Evolutionary conservation across 2,113 vertebrate genomes (phyloP).

Genomic region (Muntiacus muntjak): DNA sequence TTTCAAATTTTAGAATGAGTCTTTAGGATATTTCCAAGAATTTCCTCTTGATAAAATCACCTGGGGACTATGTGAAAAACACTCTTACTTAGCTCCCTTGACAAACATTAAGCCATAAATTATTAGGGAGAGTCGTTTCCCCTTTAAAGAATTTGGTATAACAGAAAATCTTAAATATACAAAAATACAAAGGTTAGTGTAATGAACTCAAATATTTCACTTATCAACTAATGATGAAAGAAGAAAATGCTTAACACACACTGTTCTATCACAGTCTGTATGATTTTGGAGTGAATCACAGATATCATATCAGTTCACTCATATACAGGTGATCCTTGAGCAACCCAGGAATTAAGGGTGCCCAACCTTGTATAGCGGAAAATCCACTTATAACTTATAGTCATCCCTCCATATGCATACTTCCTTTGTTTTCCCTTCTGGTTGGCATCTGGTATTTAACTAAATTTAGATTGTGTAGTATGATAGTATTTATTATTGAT

Average conservation of each 20-base stretch:
- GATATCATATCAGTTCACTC: background rate
- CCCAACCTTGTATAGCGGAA: background rate
- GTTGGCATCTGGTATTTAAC: background rate
- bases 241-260: background rate
- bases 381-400: background rate
- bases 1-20: background rate
- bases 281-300: background rate
- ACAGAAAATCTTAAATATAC: background rate
- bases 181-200: background rate
- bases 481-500: background rate
- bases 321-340: background rate
- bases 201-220: background rate
- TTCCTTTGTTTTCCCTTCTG: background rate
- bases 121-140: background rate
- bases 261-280: background rate
- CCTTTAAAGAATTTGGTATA: background rate
- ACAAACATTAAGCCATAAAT: background rate
- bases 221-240: background rate
- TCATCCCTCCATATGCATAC: background rate
- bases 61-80: background rate
- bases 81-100: fast-evolving
- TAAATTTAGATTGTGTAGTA: background rate
- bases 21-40: background rate
- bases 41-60: background rate
- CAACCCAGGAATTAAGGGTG: background rate